A percentile compares a stretch with the other conserved stretches of the same genome.
phyloP scores from a whole-genome alignment of 2,888 invertebrate species.

The Clanis bilineata region DNA sequence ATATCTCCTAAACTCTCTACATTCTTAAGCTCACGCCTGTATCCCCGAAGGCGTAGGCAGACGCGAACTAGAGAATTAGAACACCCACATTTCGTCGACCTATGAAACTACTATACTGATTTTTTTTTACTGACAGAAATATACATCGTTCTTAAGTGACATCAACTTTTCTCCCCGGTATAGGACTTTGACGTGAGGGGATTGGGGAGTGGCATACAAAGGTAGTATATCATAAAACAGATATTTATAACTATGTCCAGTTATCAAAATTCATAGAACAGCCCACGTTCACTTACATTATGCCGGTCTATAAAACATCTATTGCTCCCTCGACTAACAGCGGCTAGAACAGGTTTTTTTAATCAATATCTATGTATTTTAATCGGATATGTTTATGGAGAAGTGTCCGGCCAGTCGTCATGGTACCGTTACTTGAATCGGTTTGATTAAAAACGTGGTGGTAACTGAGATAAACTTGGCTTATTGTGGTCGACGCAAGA shows the following conservation, averaged over 20 bases:
- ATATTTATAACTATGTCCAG: background rate
- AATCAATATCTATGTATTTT: constrained; percentile 7
- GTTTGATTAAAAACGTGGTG: background rate
- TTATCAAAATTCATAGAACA: constrained; percentile 6
- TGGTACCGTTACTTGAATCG: background rate
- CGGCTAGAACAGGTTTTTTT: constrained; percentile 1
- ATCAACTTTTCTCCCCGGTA: too few species aligned
- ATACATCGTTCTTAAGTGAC: too few species aligned
- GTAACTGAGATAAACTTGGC: background rate
- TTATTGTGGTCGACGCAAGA: too few species aligned
- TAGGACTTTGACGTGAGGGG: too few species aligned
- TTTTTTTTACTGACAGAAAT: too few species aligned
- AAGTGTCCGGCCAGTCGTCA: background rate
- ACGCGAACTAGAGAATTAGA: too few species aligned
- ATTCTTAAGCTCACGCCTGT: too few species aligned
- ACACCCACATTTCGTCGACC: too few species aligned
- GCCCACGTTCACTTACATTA: background rate
- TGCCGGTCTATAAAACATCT: background rate
- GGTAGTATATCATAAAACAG: background rate
- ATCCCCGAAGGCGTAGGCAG: too few species aligned
- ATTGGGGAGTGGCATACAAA: too few species aligned
- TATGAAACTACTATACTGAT: too few species aligned
- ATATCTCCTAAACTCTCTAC: too few species aligned
- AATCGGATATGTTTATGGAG: constrained; percentile 6
- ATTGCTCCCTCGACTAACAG: background rate